Evolutionary conservation across 2,113 vertebrate species (phyloP).

Genomic region (Nibea coibor): DNA sequence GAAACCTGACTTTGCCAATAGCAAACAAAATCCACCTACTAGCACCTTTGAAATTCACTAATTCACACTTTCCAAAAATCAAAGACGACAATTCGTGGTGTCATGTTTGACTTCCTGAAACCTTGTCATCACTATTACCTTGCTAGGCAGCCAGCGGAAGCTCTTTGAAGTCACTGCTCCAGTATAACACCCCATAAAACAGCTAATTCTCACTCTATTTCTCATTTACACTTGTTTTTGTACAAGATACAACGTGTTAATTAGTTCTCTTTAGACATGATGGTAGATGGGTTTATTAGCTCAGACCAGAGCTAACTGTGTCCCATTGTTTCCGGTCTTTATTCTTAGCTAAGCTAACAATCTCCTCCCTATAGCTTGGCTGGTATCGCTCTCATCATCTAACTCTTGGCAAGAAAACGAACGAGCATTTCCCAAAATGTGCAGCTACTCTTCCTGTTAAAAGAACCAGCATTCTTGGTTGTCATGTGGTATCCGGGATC

Average conservation of each 20-base stretch:
- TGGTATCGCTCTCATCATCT: neutral
- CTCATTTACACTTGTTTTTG: too few relatives aligned
- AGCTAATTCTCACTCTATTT: too few relatives aligned
- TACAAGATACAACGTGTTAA: neutral
- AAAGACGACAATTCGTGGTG: neutral
- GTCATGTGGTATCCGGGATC: neutral
- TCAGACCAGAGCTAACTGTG: neutral
- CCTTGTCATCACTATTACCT: neutral
- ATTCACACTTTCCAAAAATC: neutral
- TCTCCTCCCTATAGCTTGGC: neutral
- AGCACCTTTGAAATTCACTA: neutral
- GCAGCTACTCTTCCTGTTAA: neutral
- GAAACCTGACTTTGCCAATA: neutral
- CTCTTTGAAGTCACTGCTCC: neutral
- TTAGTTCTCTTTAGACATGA: neutral
- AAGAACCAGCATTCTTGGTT: constrained; percentile 5
- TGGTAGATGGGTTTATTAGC: too few relatives aligned
- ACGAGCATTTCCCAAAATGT: neutral
- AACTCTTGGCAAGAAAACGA: neutral
- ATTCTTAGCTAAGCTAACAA: neutral
- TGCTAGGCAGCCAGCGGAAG: neutral
- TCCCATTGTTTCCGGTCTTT: neutral
- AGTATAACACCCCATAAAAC: too few relatives aligned
- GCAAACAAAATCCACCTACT: neutral
- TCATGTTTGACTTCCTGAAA: neutral